phyloP scores from a whole-genome alignment of 2,113 vertebrate species.

The Paramormyrops kingsleyae region DNA sequence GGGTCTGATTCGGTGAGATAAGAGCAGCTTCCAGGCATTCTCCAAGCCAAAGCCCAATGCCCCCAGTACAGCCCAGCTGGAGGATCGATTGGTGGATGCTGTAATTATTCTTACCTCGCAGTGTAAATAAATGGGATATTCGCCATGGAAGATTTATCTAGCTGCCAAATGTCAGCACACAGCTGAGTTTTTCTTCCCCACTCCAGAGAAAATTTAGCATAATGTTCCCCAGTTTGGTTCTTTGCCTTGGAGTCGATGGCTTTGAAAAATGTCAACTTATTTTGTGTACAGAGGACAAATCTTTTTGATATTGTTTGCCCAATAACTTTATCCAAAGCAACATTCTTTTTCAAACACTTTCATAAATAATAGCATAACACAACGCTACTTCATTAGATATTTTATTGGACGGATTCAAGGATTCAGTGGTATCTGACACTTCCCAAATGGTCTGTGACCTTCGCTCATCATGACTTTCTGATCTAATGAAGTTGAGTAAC shows the following conservation, averaged over 20 bases:
- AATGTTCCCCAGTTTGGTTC: background rate
- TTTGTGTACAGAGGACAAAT: background rate
- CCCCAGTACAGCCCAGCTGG: background rate
- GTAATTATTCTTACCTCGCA: constrained; percentile 7
- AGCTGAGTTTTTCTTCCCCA: background rate
- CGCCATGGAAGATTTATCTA: constrained; percentile 2
- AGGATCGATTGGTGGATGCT: background rate
- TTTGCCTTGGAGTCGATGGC: background rate
- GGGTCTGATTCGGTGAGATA: constrained; percentile 7
- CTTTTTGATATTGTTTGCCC: background rate
- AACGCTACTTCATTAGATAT: background rate
- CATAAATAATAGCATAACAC: background rate
- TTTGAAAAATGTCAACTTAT: background rate
- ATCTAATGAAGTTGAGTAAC: background rate
- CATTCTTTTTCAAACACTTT: background rate
- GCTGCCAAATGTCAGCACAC: background rate
- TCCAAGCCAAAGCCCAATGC: background rate
- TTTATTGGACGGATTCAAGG: background rate
- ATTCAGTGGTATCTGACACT: background rate
- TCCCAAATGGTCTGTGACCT: too few species aligned
- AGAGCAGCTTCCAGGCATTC: background rate
- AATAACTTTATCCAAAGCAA: background rate
- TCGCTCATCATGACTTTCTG: background rate
- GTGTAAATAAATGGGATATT: constrained; percentile 9
- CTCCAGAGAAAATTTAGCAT: background rate